These are phyloP conservation scores for Aptenodytes patagonicus DNA, from an alignment of 2,113 vertebrate genomes.

Conservation along the genomic window DNA sequence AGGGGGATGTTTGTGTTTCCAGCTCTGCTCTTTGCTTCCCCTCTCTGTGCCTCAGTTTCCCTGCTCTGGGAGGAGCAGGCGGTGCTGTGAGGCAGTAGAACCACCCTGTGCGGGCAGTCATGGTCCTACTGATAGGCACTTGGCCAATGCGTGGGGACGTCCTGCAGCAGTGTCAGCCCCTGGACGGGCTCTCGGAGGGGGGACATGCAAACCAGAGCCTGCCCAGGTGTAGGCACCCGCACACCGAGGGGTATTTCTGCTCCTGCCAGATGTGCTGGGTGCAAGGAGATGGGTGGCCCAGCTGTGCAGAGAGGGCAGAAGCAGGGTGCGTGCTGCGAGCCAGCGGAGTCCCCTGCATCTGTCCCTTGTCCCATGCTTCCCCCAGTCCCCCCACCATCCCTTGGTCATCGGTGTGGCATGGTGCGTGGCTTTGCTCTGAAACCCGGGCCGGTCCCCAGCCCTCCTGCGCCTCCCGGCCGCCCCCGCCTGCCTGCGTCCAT, in stretches of 20 bases:
- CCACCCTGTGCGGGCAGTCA: accelerated
- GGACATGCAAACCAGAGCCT: not conserved
- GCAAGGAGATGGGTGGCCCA: not conserved
- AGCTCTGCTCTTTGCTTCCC: not conserved
- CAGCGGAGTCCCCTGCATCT: not conserved
- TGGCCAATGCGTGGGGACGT: accelerated
- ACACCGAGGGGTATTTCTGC: accelerated
- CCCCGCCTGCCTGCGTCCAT: slow-evolving; percentile 8
- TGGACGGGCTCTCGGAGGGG: accelerated
- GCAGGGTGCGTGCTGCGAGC: not conserved
- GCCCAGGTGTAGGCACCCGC: not conserved
- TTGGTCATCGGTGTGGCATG: not conserved
- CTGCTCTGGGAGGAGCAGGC: not conserved
- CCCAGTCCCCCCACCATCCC: accelerated
- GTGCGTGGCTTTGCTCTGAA: not conserved
- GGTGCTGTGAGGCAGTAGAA: not conserved
- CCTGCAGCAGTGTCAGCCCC: too few relatives aligned
- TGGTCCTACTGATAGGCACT: not conserved
- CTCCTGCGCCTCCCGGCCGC: not conserved
- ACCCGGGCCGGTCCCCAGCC: not conserved
- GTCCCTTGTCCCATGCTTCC: accelerated
- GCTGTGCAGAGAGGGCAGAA: not conserved
- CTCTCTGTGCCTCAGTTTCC: not conserved
- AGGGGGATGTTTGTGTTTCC: not conserved
- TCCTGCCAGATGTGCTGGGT: not conserved